Evolutionary conservation across 1,140 invertebrate species (phyloP).

Genomic region (Drosophila eugracilis): DNA sequence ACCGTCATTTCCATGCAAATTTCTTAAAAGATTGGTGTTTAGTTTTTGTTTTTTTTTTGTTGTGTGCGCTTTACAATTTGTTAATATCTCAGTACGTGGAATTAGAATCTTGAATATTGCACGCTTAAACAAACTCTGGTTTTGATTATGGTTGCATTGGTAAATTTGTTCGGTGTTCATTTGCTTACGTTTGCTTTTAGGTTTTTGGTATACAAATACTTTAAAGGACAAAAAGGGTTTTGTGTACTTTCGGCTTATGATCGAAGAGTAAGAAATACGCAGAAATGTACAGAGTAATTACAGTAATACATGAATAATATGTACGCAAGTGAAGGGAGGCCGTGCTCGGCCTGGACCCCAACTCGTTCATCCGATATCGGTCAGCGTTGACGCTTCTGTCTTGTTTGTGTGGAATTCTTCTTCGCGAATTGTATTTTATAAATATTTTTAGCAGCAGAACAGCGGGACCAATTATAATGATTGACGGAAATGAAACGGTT

Average conservation of each 20-base stretch:
- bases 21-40: slow-evolving; percentile 2
- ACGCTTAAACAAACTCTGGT: slow-evolving; percentile 35
- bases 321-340: slow-evolving; percentile 25
- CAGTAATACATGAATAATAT: slow-evolving; percentile 68
- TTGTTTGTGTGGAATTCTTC: slow-evolving; percentile 27
- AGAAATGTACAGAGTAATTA: slow-evolving; percentile 81
- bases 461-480: slow-evolving; percentile 57
- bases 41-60: slow-evolving; percentile 21
- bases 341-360: slow-evolving; percentile 11
- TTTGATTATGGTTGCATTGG: slow-evolving; percentile 63
- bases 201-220: slow-evolving; percentile 80
- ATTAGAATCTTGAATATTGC: slow-evolving; percentile 54
- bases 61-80: slow-evolving; percentile 69
- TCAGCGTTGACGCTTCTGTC: slow-evolving; percentile 79
- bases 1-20: neutral
- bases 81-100: slow-evolving; percentile 23
- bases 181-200: slow-evolving; percentile 31
- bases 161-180: slow-evolving; percentile 54
- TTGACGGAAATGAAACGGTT: slow-evolving; percentile 36
- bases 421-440: slow-evolving; percentile 35
- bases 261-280: slow-evolving; percentile 61
- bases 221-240: slow-evolving; percentile 47
- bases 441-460: slow-evolving; percentile 31
- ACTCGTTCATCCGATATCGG: slow-evolving; percentile 74
- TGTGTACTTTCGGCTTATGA: slow-evolving; percentile 58